Conservation (phyloP, 2,888 invertebrate genomes). For the Sylvicola fuscatus region DNA sequence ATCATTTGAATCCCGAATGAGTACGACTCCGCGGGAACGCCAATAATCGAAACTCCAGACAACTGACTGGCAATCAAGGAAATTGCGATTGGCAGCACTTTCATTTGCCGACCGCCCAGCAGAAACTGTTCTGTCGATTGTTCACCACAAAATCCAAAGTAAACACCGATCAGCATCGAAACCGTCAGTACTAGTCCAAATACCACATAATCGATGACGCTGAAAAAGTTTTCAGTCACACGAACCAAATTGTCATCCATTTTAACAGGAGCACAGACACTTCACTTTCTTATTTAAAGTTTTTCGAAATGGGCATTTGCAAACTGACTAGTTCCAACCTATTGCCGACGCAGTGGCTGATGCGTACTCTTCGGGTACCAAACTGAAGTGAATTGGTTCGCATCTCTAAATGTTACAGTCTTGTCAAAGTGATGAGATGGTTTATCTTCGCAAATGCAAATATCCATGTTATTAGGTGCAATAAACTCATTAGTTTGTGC, state of each 20-base stretch:
- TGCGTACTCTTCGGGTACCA: too few species aligned
- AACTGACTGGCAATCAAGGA: constrained; percentile 38
- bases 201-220: constrained; percentile 30
- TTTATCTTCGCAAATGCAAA: too few species aligned
- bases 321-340: too few species aligned
- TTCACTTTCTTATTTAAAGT: background rate
- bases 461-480: too few species aligned
- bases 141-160: constrained; percentile 29
- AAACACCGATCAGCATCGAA: constrained; percentile 34
- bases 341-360: too few species aligned
- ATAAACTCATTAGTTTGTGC: too few species aligned
- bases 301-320: too few species aligned
- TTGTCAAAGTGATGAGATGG: too few species aligned
- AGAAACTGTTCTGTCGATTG: constrained; percentile 33
- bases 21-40: constrained; percentile 31
- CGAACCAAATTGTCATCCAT: background rate
- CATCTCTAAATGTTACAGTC: too few species aligned
- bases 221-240: constrained; percentile 10
- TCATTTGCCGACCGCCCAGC: constrained; percentile 32
- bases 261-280: background rate
- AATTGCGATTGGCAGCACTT: constrained; percentile 36
- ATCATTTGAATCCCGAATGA: constrained; percentile 27
- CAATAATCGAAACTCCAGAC: constrained; percentile 32
- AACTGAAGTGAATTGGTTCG: too few species aligned
- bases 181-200: constrained; percentile 29